These are phyloP conservation scores for Iguana delicatissima DNA, from an alignment of 2,797 vertebrate genomes.

Conservation along the genomic window DNA sequence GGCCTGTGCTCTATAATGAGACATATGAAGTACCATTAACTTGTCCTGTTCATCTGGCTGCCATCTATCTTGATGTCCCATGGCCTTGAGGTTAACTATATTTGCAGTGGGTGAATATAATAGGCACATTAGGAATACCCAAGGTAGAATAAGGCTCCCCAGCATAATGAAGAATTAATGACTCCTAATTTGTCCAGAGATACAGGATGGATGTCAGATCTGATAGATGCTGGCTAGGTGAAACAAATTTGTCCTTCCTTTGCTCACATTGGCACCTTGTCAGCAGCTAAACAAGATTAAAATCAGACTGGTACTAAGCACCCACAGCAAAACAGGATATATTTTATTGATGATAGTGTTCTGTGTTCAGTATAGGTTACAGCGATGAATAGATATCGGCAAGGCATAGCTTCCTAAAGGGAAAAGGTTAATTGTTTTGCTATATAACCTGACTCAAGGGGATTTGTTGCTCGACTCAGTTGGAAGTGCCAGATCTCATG, in stretches of 20 bases:
- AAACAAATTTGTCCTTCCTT: neutral
- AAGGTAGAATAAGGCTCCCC: slow-evolving; percentile 38
- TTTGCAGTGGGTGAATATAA: slow-evolving; percentile 44
- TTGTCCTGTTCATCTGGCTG: slow-evolving; percentile 35
- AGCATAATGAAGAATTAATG: neutral
- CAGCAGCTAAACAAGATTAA: slow-evolving; percentile 39
- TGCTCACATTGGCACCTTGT: slow-evolving; percentile 8
- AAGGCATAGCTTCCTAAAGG: slow-evolving; percentile 19
- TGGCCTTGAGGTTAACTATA: slow-evolving; percentile 51
- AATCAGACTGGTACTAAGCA: slow-evolving; percentile 21
- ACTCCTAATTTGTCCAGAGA: slow-evolving; percentile 6
- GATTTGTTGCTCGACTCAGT: slow-evolving; percentile 11
- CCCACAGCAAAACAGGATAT: slow-evolving; percentile 2
- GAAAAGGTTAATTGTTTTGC: slow-evolving; percentile 45
- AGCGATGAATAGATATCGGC: neutral
- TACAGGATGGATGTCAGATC: slow-evolving; percentile 9
- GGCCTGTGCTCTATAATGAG: slow-evolving; percentile 28
- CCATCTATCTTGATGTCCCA: slow-evolving; percentile 42
- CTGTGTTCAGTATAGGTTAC: slow-evolving; percentile 15
- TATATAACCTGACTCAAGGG: slow-evolving; percentile 17
- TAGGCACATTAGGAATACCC: slow-evolving; percentile 20
- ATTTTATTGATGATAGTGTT: slow-evolving; percentile 35
- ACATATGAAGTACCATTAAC: slow-evolving; percentile 37
- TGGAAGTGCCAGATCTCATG: neutral
- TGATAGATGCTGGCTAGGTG: neutral